Conservation (phyloP, 2,113 vertebrate species). For the Shinisaurus crocodilurus region DNA sequence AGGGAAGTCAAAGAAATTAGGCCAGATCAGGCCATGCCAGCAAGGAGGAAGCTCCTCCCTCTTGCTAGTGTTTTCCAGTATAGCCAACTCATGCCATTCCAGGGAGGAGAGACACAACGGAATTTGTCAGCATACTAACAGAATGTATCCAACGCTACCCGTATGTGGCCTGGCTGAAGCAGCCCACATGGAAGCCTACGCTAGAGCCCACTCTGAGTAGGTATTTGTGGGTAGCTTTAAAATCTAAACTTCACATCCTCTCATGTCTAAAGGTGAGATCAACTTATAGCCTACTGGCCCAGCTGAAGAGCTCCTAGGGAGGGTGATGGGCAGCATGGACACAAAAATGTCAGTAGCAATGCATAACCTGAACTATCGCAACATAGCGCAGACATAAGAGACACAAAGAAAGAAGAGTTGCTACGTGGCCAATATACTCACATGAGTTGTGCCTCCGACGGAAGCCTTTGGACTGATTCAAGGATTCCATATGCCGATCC, state of each 20-base stretch:
- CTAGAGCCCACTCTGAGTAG: not conserved
- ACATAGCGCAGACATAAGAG: rapidly evolving
- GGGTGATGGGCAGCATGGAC: not conserved
- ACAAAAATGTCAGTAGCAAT: not conserved
- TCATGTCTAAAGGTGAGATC: not conserved
- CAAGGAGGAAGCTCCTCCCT: not conserved
- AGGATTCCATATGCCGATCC: slow-evolving; percentile 86
- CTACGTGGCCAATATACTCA: slow-evolving; percentile 71
- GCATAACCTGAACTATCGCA: not conserved
- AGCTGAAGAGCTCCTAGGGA: not conserved
- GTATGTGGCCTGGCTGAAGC: not conserved
- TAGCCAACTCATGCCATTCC: not conserved
- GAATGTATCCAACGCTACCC: not conserved
- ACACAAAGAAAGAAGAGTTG: not conserved
- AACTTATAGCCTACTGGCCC: not conserved
- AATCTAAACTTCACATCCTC: rapidly evolving
- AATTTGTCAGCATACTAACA: no score
- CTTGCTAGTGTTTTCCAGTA: not conserved
- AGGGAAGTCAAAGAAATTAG: not conserved
- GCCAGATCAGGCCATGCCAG: not conserved
- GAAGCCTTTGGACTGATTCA: slow-evolving; percentile 89
- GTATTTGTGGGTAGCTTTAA: not conserved
- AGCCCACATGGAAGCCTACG: no score
- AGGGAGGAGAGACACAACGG: not conserved
- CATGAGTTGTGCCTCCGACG: slow-evolving; percentile 95